Conservation (phyloP, 2,888 invertebrate species). For the Spisula subtruncata region DNA sequence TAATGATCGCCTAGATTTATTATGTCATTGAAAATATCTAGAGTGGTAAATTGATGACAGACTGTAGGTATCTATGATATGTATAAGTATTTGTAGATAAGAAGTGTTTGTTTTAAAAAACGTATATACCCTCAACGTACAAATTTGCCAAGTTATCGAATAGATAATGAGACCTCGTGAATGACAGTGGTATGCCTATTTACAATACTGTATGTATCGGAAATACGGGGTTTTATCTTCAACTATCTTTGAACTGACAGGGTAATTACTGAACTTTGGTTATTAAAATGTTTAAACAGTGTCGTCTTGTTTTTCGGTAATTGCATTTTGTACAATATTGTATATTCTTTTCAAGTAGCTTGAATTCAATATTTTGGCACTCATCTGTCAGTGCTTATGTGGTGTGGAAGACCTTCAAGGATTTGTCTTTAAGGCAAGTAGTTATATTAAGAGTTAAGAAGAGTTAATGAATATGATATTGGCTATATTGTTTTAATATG, state of each 20-base stretch:
- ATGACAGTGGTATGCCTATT: slow-evolving; percentile 44
- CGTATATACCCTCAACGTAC: slow-evolving; percentile 10
- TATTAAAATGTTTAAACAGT: slow-evolving; percentile 37
- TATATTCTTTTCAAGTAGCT: slow-evolving; percentile 21
- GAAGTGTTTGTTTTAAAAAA: slow-evolving; percentile 47
- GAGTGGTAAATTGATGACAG: slow-evolving; percentile 1
- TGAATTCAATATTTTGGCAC: slow-evolving; percentile 4
- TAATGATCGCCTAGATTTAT: neutral
- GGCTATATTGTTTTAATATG: neutral
- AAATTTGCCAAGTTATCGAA: slow-evolving; percentile 45
- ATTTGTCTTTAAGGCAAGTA: neutral
- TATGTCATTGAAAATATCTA: slow-evolving; percentile 9
- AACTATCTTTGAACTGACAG: slow-evolving; percentile 47
- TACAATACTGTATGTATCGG: slow-evolving; percentile 34
- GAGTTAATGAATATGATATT: neutral
- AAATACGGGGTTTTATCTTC: slow-evolving; percentile 43
- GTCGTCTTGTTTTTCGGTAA: slow-evolving; percentile 4
- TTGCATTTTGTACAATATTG: slow-evolving; percentile 23
- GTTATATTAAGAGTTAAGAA: neutral
- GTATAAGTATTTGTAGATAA: slow-evolving; percentile 43
- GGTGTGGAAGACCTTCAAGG: neutral
- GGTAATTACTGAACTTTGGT: slow-evolving; percentile 25
- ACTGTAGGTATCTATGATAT: slow-evolving; percentile 1
- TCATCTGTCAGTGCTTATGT: neutral
- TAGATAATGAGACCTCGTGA: slow-evolving; percentile 40